Conservation (phyloP, 2,113 vertebrate species). For the Channa maculata region DNA sequence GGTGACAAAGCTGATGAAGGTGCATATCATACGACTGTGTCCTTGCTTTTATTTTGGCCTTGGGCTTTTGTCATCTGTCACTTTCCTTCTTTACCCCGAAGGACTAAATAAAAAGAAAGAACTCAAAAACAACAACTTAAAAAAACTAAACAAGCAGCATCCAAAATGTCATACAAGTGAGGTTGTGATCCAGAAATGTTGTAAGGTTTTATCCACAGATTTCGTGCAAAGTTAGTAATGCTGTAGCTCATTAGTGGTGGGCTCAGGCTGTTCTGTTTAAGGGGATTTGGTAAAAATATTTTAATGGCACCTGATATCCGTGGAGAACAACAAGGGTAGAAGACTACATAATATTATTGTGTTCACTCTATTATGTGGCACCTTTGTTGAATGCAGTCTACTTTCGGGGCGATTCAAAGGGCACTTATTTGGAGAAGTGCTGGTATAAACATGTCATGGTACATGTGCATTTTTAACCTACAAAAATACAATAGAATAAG, state of each 20-base stretch:
- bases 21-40: background rate
- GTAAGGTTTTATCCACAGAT: background rate
- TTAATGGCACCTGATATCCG: too few relatives aligned
- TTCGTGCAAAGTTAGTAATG: background rate
- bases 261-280: too few relatives aligned
- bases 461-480: too few relatives aligned
- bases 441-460: background rate
- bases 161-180: constrained; percentile 3
- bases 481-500: too few relatives aligned
- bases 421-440: background rate
- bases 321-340: too few relatives aligned
- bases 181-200: constrained; percentile 1
- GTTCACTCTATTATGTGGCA: too few relatives aligned
- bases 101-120: constrained; percentile 25
- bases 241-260: too few relatives aligned
- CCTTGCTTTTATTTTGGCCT: constrained; percentile 28
- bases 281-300: too few relatives aligned
- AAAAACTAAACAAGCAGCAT: background rate
- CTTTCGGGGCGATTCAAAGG: background rate
- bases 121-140: background rate
- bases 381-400: too few relatives aligned
- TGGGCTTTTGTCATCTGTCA: constrained; percentile 15
- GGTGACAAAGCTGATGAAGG: background rate
- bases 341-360: too few relatives aligned
- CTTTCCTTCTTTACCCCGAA: background rate